Percentiles rank a stretch among this genome's conserved stretches.
Evolutionary conservation across 2,113 vertebrate genomes (phyloP).

Genomic region (Nymphicus hollandicus): DNA sequence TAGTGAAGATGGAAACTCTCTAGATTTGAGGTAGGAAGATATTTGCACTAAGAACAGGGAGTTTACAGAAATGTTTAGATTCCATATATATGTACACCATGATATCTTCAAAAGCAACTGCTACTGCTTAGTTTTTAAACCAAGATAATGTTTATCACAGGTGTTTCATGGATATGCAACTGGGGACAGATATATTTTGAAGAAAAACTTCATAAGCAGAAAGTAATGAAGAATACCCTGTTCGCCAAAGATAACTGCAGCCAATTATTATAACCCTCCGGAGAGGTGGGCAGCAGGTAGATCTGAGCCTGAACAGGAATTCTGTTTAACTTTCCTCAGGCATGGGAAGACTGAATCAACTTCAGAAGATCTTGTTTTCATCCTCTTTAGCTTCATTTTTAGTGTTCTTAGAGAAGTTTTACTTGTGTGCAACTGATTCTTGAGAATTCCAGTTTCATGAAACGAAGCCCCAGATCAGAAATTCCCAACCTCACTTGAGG

Average conservation of each 20-base stretch:
- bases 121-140: not conserved
- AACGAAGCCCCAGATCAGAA: not conserved
- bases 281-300: not conserved
- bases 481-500: accelerated
- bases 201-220: not conserved
- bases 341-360: not conserved
- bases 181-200: not conserved
- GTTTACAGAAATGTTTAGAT: not conserved
- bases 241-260: not conserved
- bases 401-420: not conserved
- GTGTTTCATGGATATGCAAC: not conserved
- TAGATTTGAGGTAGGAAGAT: not conserved
- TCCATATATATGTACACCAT: not conserved
- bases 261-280: not conserved
- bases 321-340: not conserved
- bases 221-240: not conserved
- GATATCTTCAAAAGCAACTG: not conserved
- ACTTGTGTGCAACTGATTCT: not conserved
- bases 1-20: not conserved
- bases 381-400: not conserved
- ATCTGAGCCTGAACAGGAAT: not conserved
- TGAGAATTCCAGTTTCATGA: not conserved
- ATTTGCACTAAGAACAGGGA: not conserved
- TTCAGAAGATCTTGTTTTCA: not conserved
- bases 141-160: not conserved